Evolutionary conservation across 2,888 invertebrate genomes (phyloP).

Genomic region (Strigamia maritima): DNA sequence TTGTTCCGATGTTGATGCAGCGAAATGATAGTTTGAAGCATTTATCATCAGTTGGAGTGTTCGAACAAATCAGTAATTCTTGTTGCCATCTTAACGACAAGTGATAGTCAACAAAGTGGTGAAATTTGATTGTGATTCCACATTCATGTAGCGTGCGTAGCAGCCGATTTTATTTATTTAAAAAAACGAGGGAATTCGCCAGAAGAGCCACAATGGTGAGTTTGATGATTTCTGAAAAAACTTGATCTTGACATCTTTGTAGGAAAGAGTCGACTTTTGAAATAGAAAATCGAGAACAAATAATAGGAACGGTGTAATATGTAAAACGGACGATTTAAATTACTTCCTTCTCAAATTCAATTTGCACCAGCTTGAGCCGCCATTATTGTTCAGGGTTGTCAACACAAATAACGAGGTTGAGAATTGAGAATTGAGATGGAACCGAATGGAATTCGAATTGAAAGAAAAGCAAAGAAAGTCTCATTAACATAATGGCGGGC

Average conservation of each 20-base stretch:
- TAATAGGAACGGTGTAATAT: background rate
- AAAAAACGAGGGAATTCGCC: constrained; percentile 37
- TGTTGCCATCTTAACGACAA: background rate
- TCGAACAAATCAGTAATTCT: background rate
- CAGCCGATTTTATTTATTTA: constrained; percentile 35
- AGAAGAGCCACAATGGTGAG: constrained; percentile 36
- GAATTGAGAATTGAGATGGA: too few species aligned
- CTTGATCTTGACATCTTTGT: background rate
- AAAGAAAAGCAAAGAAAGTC: background rate
- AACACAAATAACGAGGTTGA: constrained; percentile 25
- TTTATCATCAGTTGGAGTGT: background rate
- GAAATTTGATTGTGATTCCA: background rate
- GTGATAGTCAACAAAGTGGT: background rate
- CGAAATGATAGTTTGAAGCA: background rate
- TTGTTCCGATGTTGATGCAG: constrained; percentile 28
- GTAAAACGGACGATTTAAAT: constrained; percentile 12
- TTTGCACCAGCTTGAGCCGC: constrained; percentile 15
- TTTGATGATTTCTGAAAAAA: background rate
- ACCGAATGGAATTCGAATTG: background rate
- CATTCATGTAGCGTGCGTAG: constrained; percentile 27
- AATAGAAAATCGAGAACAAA: background rate
- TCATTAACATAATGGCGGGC: too few species aligned
- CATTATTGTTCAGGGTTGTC: constrained; percentile 26
- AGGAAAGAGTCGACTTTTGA: background rate
- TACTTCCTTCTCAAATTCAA: constrained; percentile 28